A percentile compares a stretch with the other conserved stretches of the same genome.
These are phyloP conservation scores for Calypte anna DNA, from an alignment of 2,113 vertebrate genomes.

Conservation along the genomic window DNA sequence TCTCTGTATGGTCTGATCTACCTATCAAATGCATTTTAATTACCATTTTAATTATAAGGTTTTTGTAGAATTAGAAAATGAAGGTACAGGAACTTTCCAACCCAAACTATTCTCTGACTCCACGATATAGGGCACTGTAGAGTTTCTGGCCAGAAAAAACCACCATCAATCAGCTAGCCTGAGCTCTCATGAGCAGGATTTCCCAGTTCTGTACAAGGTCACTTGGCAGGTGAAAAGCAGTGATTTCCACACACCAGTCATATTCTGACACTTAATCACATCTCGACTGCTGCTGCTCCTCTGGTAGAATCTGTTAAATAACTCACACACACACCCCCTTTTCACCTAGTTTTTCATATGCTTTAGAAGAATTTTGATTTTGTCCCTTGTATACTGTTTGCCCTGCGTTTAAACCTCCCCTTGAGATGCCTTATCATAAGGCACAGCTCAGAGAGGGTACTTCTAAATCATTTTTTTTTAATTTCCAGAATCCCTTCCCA, in stretches of 20 bases:
- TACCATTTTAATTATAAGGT: not conserved
- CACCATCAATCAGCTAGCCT: not conserved
- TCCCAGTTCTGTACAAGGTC: conserved; percentile 8
- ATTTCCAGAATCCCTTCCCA: not conserved
- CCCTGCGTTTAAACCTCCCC: conserved; percentile 12
- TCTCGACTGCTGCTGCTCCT: not conserved
- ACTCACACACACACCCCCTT: not conserved
- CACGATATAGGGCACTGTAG: not conserved
- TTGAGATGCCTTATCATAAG: not conserved
- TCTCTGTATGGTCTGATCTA: not conserved
- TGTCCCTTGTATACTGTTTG: not conserved
- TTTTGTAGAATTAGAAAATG: not conserved
- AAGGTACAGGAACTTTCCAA: not conserved
- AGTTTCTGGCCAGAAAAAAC: not conserved
- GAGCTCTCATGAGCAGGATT: not conserved
- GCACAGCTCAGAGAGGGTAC: not conserved
- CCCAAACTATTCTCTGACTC: too few species aligned
- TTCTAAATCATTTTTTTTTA: not conserved
- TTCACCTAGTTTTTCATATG: not conserved
- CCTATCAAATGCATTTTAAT: not conserved
- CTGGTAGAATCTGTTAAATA: conserved; percentile 38
- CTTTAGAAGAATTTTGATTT: not conserved
- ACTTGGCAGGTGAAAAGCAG: conserved; percentile 21
- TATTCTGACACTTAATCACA: conserved; percentile 43
- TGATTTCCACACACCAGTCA: conserved; percentile 27